These are phyloP conservation scores for Ramazzottius varieornatus DNA, from an alignment of 2,888 invertebrate species.

Conservation along the genomic window DNA sequence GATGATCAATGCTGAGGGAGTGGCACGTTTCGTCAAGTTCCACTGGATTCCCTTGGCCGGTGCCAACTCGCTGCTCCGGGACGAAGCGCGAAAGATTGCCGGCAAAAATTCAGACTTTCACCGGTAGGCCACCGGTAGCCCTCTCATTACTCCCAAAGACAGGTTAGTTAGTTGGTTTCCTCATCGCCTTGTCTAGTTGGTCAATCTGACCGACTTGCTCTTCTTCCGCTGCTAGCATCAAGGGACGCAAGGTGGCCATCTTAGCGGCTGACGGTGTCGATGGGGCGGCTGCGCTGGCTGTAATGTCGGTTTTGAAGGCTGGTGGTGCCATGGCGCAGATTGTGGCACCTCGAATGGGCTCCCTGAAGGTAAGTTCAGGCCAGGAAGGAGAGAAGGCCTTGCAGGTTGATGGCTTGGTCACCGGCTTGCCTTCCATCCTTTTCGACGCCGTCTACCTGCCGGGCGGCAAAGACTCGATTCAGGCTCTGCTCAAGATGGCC, in stretches of 20 bases:
- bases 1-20: neutral
- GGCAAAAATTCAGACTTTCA: neutral
- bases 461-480: neutral
- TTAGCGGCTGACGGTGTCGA: neutral
- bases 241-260: neutral
- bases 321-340: no score
- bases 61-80: neutral
- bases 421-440: neutral
- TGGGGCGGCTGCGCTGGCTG: neutral
- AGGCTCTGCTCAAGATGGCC: neutral
- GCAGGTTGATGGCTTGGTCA: neutral
- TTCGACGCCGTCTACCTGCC: neutral
- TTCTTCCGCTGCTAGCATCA: neutral
- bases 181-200: no score
- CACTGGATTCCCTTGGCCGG: neutral
- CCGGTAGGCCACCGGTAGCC: no score
- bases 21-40: neutral
- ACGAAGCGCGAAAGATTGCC: neutral
- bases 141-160: no score
- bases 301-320: neutral
- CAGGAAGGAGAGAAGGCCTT: no score
- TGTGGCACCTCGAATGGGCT: no score
- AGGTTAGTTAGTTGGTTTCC: no score
- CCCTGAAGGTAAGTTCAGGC: no score
- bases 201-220: no score